Conservation (phyloP, 2,797 vertebrate species). For the Lithobates pipiens region DNA sequence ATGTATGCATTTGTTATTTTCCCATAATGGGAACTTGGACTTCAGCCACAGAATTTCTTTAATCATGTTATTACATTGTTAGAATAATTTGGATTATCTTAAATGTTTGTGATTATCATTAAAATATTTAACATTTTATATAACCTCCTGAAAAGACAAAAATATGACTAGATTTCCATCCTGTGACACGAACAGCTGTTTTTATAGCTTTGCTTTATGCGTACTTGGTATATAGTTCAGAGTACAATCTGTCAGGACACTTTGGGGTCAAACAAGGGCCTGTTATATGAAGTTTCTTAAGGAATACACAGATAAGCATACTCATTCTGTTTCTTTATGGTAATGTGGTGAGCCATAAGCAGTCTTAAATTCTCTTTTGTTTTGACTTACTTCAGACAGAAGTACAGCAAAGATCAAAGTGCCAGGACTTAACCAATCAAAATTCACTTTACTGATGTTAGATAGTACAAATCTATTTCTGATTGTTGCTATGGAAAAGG, state of each 20-base stretch:
- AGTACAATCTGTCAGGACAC: conserved; percentile 1
- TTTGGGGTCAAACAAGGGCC: conserved; percentile 9
- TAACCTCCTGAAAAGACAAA: not conserved
- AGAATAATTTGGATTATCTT: conserved; percentile 2
- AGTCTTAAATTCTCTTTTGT: no score
- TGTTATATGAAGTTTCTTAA: not conserved
- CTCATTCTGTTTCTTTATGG: no score
- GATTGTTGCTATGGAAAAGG: no score
- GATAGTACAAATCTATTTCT: no score
- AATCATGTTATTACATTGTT: conserved; percentile 9
- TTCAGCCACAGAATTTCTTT: not conserved
- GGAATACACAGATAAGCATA: not conserved
- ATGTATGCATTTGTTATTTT: conserved; percentile 20
- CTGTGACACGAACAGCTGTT: conserved; percentile 22
- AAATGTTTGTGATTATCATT: conserved; percentile 9
- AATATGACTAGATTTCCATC: not conserved
- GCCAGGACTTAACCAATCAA: no score
- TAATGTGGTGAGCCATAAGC: no score
- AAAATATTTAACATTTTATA: conserved; percentile 35
- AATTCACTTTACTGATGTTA: no score
- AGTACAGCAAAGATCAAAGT: no score
- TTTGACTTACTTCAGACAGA: no score
- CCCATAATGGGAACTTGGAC: conserved; percentile 24
- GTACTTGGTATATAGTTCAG: not conserved
- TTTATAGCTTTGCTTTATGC: not conserved